phyloP scores from a whole-genome alignment of 2,797 vertebrate genomes.

The Pyrocephalus nanus region DNA sequence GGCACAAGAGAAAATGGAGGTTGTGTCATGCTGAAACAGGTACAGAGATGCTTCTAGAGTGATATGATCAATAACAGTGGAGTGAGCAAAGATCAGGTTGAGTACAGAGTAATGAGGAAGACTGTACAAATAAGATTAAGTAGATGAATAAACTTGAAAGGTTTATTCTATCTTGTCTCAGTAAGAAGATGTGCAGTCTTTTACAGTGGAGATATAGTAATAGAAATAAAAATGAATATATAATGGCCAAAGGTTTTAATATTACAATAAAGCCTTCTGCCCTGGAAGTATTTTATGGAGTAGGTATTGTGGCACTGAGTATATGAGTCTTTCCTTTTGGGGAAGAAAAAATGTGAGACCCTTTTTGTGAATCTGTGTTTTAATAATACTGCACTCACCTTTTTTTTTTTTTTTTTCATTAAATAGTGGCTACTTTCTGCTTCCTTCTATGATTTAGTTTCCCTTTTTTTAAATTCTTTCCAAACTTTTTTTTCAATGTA shows the following conservation, averaged over 20 bases:
- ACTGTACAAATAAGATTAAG: background rate
- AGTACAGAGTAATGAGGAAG: background rate
- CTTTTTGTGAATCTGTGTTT: background rate
- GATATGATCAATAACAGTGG: background rate
- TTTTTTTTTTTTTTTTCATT: background rate
- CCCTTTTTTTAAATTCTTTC: background rate
- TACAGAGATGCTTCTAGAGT: background rate
- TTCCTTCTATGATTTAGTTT: background rate
- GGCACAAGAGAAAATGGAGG: background rate
- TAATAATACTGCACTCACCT: background rate
- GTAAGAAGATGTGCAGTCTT: background rate
- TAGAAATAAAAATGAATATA: background rate
- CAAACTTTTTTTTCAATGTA: background rate
- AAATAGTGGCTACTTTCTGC: background rate
- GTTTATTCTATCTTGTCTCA: background rate
- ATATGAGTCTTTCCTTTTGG: background rate
- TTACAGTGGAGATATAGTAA: background rate
- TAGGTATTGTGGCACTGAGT: background rate
- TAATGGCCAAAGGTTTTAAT: background rate
- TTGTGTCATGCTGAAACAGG: background rate
- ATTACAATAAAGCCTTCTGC: background rate
- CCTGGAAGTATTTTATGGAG: background rate
- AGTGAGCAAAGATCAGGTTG: background rate
- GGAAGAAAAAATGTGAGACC: background rate
- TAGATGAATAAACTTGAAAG: background rate